These are phyloP conservation scores for Momotus momota DNA, from an alignment of 2,797 vertebrate genomes.

Conservation along the genomic window DNA sequence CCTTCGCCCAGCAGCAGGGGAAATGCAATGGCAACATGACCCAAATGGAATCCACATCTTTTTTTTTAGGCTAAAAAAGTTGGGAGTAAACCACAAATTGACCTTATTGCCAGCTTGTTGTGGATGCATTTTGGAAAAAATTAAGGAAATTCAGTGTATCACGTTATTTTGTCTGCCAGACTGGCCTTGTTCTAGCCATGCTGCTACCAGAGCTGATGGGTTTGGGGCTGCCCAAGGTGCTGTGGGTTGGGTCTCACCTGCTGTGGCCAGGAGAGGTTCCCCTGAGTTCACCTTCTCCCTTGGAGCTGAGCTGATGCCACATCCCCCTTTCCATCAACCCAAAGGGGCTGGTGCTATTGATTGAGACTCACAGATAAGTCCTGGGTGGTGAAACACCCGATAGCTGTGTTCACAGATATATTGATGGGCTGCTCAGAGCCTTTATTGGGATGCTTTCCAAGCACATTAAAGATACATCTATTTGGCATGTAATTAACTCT, in stretches of 20 bases:
- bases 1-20: not conserved
- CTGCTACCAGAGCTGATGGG: not conserved
- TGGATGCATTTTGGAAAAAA: not conserved
- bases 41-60: not conserved
- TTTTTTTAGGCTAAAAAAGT: not conserved
- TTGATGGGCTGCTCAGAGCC: not conserved
- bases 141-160: accelerated
- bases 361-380: not conserved
- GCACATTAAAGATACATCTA: not conserved
- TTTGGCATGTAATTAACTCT: conserved; percentile 23
- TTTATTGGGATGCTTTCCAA: not conserved
- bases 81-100: not conserved
- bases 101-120: accelerated
- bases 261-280: not conserved
- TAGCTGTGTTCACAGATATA: accelerated
- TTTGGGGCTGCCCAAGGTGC: not conserved
- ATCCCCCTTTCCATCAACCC: not conserved
- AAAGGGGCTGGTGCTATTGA: not conserved
- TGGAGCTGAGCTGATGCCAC: not conserved
- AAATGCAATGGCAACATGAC: accelerated
- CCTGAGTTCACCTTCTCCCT: accelerated
- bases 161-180: not conserved
- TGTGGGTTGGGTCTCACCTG: accelerated
- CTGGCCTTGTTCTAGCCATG: accelerated
- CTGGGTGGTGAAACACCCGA: not conserved